A percentile compares a stretch with the other conserved stretches of the same genome.
These are phyloP conservation scores for Gallinago paraguaiae DNA, from an alignment of 2,113 vertebrate genomes.

Conservation along the genomic window DNA sequence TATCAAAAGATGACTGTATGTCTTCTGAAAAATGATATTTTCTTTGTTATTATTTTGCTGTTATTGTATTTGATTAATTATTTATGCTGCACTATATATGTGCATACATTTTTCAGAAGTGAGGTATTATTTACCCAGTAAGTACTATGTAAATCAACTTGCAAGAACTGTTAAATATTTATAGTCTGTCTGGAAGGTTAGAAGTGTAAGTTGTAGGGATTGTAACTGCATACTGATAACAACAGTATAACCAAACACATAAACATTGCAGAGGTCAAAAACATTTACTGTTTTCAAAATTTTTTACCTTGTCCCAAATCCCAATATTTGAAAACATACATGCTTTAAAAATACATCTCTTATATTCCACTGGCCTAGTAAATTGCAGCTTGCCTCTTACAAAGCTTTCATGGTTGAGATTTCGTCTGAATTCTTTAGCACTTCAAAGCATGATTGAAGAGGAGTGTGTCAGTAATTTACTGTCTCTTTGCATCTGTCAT, in stretches of 20 bases:
- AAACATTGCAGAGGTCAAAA: slow-evolving; percentile 24
- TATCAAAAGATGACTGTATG: not conserved
- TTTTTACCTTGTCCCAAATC: not conserved
- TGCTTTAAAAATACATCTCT: slow-evolving; percentile 28
- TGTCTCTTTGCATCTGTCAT: slow-evolving; percentile 57
- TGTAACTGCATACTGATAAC: slow-evolving; percentile 13
- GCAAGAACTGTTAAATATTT: slow-evolving; percentile 63
- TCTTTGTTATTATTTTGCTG: slow-evolving; percentile 27
- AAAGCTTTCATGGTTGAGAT: slow-evolving; percentile 56
- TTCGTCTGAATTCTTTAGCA: slow-evolving; percentile 66
- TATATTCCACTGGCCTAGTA: slow-evolving; percentile 10
- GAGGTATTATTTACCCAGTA: slow-evolving; percentile 48
- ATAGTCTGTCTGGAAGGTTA: slow-evolving; percentile 56
- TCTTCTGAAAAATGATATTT: slow-evolving; percentile 6
- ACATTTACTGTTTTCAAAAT: not conserved
- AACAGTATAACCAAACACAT: not conserved
- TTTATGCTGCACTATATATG: not conserved
- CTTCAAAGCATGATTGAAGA: slow-evolving; percentile 65
- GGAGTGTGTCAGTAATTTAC: slow-evolving; percentile 64
- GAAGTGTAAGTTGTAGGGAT: slow-evolving; percentile 19
- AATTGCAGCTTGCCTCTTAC: slow-evolving; percentile 35
- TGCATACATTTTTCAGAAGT: slow-evolving; percentile 41
- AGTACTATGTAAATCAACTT: slow-evolving; percentile 63
- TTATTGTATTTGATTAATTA: slow-evolving; percentile 59
- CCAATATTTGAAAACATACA: not conserved